These are phyloP conservation scores for Trachelipus rathkii DNA, from an alignment of 1,140 invertebrate genomes.

Conservation along the genomic window DNA sequence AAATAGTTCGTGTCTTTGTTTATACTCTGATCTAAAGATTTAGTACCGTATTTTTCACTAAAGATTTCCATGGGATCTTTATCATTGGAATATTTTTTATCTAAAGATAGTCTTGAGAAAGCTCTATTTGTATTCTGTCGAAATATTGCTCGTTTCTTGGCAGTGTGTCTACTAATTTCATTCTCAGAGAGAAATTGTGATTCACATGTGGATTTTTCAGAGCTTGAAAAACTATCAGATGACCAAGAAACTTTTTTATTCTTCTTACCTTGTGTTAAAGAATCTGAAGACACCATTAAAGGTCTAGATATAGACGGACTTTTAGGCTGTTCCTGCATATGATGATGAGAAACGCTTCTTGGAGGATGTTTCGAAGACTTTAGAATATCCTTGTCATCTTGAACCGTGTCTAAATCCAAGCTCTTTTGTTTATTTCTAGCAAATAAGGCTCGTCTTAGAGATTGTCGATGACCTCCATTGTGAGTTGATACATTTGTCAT, in stretches of 20 bases:
- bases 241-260: conserved; percentile 41
- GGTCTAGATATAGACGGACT: conserved; percentile 34
- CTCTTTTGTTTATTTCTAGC: conserved; percentile 41
- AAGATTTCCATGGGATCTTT: background rate
- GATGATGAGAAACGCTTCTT: conserved; percentile 35
- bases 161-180: background rate
- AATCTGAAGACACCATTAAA: conserved; percentile 21
- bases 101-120: background rate
- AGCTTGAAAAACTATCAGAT: conserved; percentile 36
- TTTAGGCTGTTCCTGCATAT: conserved; percentile 26
- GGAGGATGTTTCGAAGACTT: conserved; percentile 18
- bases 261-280: conserved; percentile 33
- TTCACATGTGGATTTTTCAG: conserved; percentile 32
- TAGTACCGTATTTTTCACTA: too few relatives aligned
- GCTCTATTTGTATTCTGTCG: background rate
- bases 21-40: too few relatives aligned
- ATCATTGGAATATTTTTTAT: background rate
- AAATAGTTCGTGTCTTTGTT: too few relatives aligned
- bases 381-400: conserved; percentile 2
- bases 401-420: conserved; percentile 35
- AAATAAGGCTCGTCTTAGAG: conserved; percentile 34
- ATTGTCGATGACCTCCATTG: conserved; percentile 24
- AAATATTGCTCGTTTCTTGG: background rate
- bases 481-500: background rate
- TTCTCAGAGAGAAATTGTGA: conserved; percentile 3